These are phyloP conservation scores for Lasioglossum malachurum DNA, from an alignment of 2,888 invertebrate species.

Conservation along the genomic window DNA sequence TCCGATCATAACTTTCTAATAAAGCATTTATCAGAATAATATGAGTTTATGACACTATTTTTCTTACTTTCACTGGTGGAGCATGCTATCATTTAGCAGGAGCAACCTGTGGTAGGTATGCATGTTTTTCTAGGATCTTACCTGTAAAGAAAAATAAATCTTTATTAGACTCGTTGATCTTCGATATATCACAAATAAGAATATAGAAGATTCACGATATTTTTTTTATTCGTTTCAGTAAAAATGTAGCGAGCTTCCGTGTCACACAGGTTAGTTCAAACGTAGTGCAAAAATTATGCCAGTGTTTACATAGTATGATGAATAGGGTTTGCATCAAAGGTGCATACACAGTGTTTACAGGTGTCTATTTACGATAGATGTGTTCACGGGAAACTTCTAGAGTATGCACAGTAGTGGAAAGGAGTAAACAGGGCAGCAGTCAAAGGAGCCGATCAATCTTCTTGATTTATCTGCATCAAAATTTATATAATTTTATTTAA, in stretches of 20 bases:
- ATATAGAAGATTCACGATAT: not conserved
- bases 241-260: not conserved
- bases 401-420: not conserved
- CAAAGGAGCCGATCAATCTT: not conserved
- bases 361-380: not conserved
- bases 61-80: conserved; percentile 5
- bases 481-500: no score
- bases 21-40: not conserved
- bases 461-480: no score
- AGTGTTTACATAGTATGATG: not conserved
- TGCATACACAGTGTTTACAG: not conserved
- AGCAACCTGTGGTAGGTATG: not conserved
- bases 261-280: not conserved
- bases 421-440: not conserved
- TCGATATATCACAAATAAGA: no score
- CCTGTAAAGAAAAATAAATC: not conserved
- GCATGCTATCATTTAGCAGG: not conserved
- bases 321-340: not conserved
- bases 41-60: not conserved
- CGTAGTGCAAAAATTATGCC: not conserved
- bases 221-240: not conserved
- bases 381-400: not conserved
- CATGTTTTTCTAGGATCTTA: not conserved
- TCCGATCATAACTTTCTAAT: not conserved
- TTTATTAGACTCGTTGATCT: not conserved